Percentiles rank a stretch among this genome's conserved stretches.
Evolutionary conservation across 1,140 invertebrate genomes (phyloP).

Genomic region (Linepithema humile): DNA sequence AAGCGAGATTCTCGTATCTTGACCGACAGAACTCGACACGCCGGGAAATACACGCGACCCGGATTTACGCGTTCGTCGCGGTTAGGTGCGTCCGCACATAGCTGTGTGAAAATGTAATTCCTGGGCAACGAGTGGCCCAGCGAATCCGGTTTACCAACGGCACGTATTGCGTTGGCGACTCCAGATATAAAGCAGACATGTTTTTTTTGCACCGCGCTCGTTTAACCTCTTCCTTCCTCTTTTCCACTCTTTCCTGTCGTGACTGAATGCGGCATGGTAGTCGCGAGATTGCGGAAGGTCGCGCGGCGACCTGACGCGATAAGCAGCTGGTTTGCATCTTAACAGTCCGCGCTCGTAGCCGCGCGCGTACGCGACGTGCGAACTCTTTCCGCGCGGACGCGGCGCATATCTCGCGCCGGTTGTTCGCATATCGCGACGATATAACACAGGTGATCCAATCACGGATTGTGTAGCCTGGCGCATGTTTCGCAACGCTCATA

Average conservation of each 20-base stretch:
- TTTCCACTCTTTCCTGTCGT: not conserved
- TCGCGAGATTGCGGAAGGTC: conserved; percentile 4
- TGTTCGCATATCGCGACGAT: not conserved
- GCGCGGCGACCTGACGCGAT: not conserved
- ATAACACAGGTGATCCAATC: conserved; percentile 24
- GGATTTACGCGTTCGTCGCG: conserved; percentile 44
- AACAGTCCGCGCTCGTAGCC: not conserved
- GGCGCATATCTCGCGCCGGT: conserved; percentile 19
- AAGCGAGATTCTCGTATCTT: conserved; percentile 37
- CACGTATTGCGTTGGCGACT: conserved; percentile 20
- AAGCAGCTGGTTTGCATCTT: conserved; percentile 31
- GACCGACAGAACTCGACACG: conserved; percentile 28
- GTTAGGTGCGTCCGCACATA: conserved; percentile 6
- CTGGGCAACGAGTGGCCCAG: not conserved
- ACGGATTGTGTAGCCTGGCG: conserved; percentile 9
- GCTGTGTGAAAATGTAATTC: conserved; percentile 31
- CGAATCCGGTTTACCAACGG: conserved; percentile 55
- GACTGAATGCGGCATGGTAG: not conserved
- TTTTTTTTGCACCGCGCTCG: conserved; percentile 7
- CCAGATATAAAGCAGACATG: conserved; percentile 11
- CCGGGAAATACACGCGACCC: conserved; percentile 40
- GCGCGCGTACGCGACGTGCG: not conserved
- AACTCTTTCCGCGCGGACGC: not conserved
- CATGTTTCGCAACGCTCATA: not conserved
- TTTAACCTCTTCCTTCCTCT: not conserved